phyloP scores from a whole-genome alignment of 2,888 invertebrate genomes.

The Chorisops tibialis region DNA sequence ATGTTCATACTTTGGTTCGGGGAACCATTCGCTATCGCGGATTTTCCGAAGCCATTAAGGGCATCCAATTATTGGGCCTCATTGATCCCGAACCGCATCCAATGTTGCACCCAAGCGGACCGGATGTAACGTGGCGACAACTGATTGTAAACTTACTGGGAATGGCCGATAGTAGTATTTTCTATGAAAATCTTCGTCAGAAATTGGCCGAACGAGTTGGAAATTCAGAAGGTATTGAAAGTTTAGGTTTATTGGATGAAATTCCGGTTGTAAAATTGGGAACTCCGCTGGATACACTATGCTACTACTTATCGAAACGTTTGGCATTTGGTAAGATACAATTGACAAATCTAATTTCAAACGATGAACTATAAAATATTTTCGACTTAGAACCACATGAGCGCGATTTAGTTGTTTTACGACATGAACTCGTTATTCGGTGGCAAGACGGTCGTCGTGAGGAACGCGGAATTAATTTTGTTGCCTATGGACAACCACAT shows the following conservation, averaged over 20 bases:
- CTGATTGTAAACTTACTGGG: slow-evolving; percentile 84
- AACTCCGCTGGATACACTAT: slow-evolving; percentile 90
- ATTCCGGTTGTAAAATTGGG: slow-evolving; percentile 74
- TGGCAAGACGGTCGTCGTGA: slow-evolving; percentile 88
- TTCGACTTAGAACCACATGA: slow-evolving; percentile 63
- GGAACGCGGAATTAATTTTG: slow-evolving; percentile 78
- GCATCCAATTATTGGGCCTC: slow-evolving; percentile 82
- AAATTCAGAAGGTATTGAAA: slow-evolving; percentile 74
- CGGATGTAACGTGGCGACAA: slow-evolving; percentile 93
- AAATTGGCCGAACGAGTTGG: slow-evolving; percentile 78
- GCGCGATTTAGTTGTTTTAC: slow-evolving; percentile 88
- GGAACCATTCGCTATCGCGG: slow-evolving; percentile 93
- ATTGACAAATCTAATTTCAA: slow-evolving; percentile 30
- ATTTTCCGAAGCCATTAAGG: slow-evolving; percentile 83
- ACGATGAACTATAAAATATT: slow-evolving; percentile 11
- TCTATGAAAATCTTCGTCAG: slow-evolving; percentile 88
- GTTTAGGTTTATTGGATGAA: slow-evolving; percentile 84
- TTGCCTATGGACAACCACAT: slow-evolving; percentile 77
- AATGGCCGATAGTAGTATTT: slow-evolving; percentile 77
- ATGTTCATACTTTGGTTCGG: slow-evolving; percentile 83
- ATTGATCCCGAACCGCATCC: slow-evolving; percentile 84
- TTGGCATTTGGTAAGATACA: slow-evolving; percentile 65
- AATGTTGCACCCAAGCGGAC: slow-evolving; percentile 90
- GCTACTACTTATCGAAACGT: slow-evolving; percentile 79
- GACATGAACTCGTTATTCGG: slow-evolving; percentile 88